Evolutionary conservation across 2,113 vertebrate genomes (phyloP), one percentile per base, ranked within the genome.

Genomic region (Gopherus flavomarginatus): DNA sequence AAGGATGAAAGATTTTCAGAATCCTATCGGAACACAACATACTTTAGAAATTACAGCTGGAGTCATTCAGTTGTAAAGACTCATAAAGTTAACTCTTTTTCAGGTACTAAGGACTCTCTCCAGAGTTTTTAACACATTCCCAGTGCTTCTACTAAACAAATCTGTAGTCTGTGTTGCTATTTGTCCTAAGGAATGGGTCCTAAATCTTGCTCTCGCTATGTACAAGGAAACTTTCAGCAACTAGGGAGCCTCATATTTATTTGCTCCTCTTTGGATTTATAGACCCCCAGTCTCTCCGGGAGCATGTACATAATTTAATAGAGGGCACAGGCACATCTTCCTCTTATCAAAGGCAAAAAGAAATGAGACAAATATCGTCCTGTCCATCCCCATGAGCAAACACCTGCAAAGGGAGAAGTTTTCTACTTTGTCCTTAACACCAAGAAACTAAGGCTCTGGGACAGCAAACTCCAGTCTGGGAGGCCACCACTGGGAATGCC

Each of bases 361-460:
- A n/a, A 11, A 44, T 17, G 13, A 31, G 11, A 29, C 4, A n/a
- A 83, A 75, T 12, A 81, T 0, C 0, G 1, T 2, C 2, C 6
- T 54, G 17, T 54, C 53, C 53, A 54, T 54, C 16, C 44, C 1
- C 29, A 12, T 21, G 52, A 49, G 29, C 14, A 75, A 29, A 3
- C 2, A 1, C 3, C 2, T 13, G 8, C 59, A 14, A 85, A 57
- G 1, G 1, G 2, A 49, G 2, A 5, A 44, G 9, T 11, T n/a
- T 4, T 77, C 24, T 35, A 3, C 11, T 6, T 81, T 83, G 85
- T 44, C 3, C 1, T 53, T 49, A 57, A 3, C 2, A 57, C 47
- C 44, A 65, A 56, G 11, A 19, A 93, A 62, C 5, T 62, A 11
- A 62, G 27, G 59, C 59, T 14, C 2, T 42, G 12, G 4, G 1